A percentile compares a stretch with the other conserved stretches of the same genome.
phyloP scores from a whole-genome alignment of 2,888 invertebrate species.

The Perithous albicinctus region DNA sequence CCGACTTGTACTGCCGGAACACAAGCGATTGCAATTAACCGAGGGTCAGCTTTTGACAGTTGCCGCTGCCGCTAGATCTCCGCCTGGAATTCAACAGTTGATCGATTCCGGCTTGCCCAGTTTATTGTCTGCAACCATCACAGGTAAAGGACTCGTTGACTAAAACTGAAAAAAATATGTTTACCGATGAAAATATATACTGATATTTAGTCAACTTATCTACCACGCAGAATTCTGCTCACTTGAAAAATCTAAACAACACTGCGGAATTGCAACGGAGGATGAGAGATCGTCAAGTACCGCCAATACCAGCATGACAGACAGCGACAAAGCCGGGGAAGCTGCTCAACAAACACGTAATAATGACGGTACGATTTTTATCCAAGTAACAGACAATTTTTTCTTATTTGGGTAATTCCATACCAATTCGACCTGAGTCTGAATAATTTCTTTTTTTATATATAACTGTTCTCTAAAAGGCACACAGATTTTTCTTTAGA shows the following conservation, averaged over 20 bases:
- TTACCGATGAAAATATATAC: not conserved
- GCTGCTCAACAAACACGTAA: conserved; percentile 71
- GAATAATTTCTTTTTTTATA: too few relatives aligned
- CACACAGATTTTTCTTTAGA: too few relatives aligned
- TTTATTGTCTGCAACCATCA: conserved; percentile 88
- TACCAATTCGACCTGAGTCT: too few relatives aligned
- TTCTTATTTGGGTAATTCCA: conserved; percentile 1
- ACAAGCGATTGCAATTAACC: conserved; percentile 86
- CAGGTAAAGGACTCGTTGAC: conserved; percentile 51
- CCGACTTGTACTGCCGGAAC: conserved; percentile 86
- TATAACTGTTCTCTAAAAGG: too few relatives aligned
- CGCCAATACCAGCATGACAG: conserved; percentile 81
- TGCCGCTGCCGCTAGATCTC: conserved; percentile 93
- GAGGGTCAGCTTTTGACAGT: conserved; percentile 91
- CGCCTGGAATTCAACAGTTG: conserved; percentile 90
- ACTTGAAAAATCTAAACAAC: conserved; percentile 74
- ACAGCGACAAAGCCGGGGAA: conserved; percentile 85
- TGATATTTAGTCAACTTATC: not conserved
- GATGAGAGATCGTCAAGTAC: conserved; percentile 67
- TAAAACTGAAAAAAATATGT: not conserved
- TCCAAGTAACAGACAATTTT: not conserved
- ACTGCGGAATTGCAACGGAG: conserved; percentile 69
- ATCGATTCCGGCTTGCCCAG: conserved; percentile 91
- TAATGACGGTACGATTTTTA: conserved; percentile 66
- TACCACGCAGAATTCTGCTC: conserved; percentile 78